Base-by-base conservation (phyloP, 1,140 invertebrate species). In the Pseudomyrmex gracilis region DNA sequence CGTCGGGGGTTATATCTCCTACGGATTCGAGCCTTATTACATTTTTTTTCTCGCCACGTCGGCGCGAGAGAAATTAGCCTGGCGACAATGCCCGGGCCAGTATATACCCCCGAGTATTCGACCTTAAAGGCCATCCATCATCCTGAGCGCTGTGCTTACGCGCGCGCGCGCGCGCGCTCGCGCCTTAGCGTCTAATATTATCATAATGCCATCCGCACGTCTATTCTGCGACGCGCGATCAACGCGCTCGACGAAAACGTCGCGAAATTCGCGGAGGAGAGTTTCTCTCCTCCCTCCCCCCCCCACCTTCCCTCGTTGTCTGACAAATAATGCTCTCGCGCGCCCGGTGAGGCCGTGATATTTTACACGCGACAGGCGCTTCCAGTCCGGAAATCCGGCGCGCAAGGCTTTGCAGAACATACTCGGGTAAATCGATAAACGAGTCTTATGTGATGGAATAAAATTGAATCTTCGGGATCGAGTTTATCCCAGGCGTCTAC, bases 81-180 rank as follows among this genome's bases (percentile, higher is more conserved):
- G 61, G 61, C 70, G 82, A 90, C 87, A 87, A 90, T 90, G 78
- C 70, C 67, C 20, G 20, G 60, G 49, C 80, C 68, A 77, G 80
- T 91, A 90, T 89, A 84, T n/a, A n/a, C n/a, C n/a, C 78, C 55
- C 22, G 53, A 64, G 73, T 57, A 71, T 68, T 68, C 76, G 66
- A 67, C 84, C 85, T 84, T 87, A 83, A 85, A 84, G 71, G 68
- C 67, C 85, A 90, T 90, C 90, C 83, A 91, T 91, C 90, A 90
- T 87, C 53, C 82, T 12, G 53, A 45, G 24, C 80, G 24, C 80
- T 61, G 73, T 47, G 43, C 34, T 68, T n/a, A n/a, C n/a, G n/a
- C n/a, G 58, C 70, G 77, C 57, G 34, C 34, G 34, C 34, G 24
- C 1, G 1, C 24, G 34, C 34, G 34, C 71, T 57, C 53, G 70